Evolutionary conservation across 1,140 invertebrate species (phyloP), one percentile per base, ranked within the genome.

Genomic region (Frieseomelitta varia): DNA sequence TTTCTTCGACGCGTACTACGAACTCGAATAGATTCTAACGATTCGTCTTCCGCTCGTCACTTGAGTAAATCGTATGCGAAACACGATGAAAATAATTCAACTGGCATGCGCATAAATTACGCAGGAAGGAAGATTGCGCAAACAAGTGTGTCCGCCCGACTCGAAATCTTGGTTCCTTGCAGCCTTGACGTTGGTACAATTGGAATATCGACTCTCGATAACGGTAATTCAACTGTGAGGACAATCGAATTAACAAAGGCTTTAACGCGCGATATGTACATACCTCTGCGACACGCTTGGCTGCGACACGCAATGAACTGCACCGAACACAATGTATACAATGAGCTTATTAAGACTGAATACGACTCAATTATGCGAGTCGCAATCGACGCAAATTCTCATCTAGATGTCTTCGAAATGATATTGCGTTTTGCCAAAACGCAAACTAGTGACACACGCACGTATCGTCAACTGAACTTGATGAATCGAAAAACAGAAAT

Each of bases 321-420:
- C 56, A 53, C 56, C 47, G 74, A 19, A 53, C 68, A 27, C 27
- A 55, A 19, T 14, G 56, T 27, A 58, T 69, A 79, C 83, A 79
- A 84, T 84, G 58, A 80, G 78, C 83, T 84, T 78, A 74, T 84
- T 84, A 84, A 80, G 78, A 69, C 2, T 51, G 47, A 84, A 84
- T 74, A 11, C 56, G 78, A 84, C 34, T 80, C 77, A 68, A 84
- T 84, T 80, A 84, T 65, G 53, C 27, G 34, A 55, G 74, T n/a
- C n/a, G n/a, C 74, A 69, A 78, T 78, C 55, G 30, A 61, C 27
- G 56, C 51, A 19, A 73, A 80, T 74, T 79, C 83, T 34, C 75
- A 65, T 73, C n/a, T 4, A 19, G 4, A 24, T 77, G 68, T 80
- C 78, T 79, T 84, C 30, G 19, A 19, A 24, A 8, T 19, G 51